A percentile compares a stretch with the other conserved stretches of the same genome.
Evolutionary conservation across 2,113 vertebrate genomes (phyloP).

Genomic region (Phalacrocorax brasilianus): DNA sequence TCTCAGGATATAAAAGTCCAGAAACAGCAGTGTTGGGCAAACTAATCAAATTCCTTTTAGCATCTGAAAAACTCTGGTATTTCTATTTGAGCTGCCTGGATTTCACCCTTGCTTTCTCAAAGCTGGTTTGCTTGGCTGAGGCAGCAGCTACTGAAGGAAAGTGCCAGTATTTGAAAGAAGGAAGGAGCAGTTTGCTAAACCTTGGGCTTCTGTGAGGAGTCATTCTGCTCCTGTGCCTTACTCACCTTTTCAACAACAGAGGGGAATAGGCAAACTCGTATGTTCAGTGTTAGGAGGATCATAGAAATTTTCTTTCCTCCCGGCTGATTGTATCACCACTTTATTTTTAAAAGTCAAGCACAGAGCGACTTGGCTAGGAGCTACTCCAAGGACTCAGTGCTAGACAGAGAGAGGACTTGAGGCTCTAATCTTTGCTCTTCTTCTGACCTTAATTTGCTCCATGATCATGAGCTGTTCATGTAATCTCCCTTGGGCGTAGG

Average conservation of each 20-base stretch:
- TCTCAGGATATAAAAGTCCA: not conserved
- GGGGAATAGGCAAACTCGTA: not conserved
- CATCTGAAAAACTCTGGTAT: not conserved
- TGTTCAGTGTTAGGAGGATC: not conserved
- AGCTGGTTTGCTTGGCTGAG: not conserved
- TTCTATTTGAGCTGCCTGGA: not conserved
- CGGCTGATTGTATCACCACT: not conserved
- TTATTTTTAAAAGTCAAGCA: not conserved
- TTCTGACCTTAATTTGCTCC: not conserved
- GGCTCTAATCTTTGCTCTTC: not conserved
- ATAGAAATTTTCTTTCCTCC: not conserved
- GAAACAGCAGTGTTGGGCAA: not conserved
- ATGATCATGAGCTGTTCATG: not conserved
- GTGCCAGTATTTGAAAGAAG: not conserved
- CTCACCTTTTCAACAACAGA: not conserved
- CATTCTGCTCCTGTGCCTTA: not conserved
- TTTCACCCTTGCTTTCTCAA: not conserved
- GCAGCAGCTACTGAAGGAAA: not conserved
- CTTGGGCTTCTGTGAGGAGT: not conserved
- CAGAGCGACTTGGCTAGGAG: not conserved
- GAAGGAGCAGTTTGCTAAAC: not conserved
- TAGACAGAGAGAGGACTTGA: not conserved
- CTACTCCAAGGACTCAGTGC: not conserved
- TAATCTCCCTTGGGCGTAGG: not conserved
- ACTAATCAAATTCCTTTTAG: not conserved